Percentiles rank a stretch among this genome's conserved stretches.
These are phyloP conservation scores for Strigamia maritima DNA, from an alignment of 2,888 invertebrate genomes.

Conservation along the genomic window DNA sequence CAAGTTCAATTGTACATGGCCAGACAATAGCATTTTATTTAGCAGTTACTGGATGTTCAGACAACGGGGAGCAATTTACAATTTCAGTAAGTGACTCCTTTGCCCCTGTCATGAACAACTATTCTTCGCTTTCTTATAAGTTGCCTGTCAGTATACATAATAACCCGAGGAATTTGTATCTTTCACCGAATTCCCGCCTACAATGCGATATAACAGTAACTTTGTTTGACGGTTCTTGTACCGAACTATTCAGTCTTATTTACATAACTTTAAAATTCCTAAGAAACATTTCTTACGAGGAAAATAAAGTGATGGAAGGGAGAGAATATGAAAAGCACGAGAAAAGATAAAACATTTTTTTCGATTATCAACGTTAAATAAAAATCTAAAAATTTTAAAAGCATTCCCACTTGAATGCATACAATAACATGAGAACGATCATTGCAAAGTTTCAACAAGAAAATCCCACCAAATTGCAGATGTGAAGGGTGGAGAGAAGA, in stretches of 20 bases:
- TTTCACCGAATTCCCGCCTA: neutral
- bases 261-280: neutral
- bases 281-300: neutral
- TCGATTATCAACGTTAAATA: neutral
- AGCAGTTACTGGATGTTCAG: constrained; percentile 2
- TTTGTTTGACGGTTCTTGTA: neutral
- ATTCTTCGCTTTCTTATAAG: neutral
- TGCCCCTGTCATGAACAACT: constrained; percentile 2
- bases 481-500: constrained; percentile 6
- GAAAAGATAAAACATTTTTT: neutral
- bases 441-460: constrained; percentile 1
- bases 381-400: constrained; percentile 3
- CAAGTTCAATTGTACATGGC: neutral
- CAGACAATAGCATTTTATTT: neutral
- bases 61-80: constrained; percentile 17
- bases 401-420: neutral
- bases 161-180: neutral
- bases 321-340: neutral
- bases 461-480: constrained; percentile 24
- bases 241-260: neutral
- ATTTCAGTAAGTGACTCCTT: constrained; percentile 13
- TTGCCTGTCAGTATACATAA: neutral
- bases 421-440: neutral
- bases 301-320: neutral
- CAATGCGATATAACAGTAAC: neutral